Base-by-base conservation (phyloP, 2,888 invertebrate genomes). In the Athripsodes cinereus region DNA sequence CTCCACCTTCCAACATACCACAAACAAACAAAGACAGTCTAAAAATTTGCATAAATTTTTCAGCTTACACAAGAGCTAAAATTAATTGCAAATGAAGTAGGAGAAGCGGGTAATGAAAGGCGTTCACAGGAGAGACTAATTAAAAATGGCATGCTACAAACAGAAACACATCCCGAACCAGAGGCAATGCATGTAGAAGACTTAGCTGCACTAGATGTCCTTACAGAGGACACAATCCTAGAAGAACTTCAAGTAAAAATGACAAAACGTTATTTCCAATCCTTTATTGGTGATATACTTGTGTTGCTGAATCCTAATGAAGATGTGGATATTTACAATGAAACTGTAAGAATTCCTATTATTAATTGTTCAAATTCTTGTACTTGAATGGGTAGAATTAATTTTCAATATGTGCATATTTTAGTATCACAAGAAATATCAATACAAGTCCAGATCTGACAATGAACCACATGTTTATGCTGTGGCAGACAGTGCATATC, bases 391-490 rank as follows among this genome's bases (percentile, higher is more conserved):
- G 6, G 11, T 11, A 31, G 31, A 31, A 11, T 8, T 31, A 31
- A n/a, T n/a, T 11, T 11, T 31, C 6, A 31, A 31, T 31, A 31
- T 6, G 11, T 31, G 6, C 11, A 20, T 58, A 59, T 80, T 80
- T 52, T 74, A 93, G 91, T 82, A 83, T 66, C 90, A 92, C 68
- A 77, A 80, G 65, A 88, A 87, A 72, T 94, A 94, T 69, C 83
- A 84, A 68, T 88, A 83, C 69, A 93, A 92, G 74, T 90, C 91
- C 0, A 84, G 92, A 64, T 92, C 91, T 2, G 92, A 94, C 69
- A 92, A 94, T 70, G 86, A 88, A 35, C 94, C 96, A 0, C 96
- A 96, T 68, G 88, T 95, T 66, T 96, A 88, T 71, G 84, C 91
- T 2, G 87, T 94, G 20, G 94, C 92, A 10, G 94, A 95, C 69